Conservation (phyloP, 2,888 invertebrate species). For the Dendrolimus pini region DNA sequence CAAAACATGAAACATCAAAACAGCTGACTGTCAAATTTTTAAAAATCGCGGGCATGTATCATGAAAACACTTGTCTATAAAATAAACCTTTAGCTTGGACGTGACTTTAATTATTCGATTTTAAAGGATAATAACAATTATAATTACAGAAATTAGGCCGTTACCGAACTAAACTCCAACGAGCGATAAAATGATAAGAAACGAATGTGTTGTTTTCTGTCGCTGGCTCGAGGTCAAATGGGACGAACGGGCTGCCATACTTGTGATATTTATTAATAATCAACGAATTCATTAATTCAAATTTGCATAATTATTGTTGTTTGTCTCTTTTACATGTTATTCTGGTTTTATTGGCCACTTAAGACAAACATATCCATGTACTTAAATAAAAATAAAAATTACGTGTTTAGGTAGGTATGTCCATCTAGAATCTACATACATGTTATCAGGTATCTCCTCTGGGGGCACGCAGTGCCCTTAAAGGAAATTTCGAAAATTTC, state of each 20-base stretch:
- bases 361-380: too few species aligned
- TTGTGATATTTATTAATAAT: not conserved
- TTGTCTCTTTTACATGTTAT: not conserved
- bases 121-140: too few species aligned
- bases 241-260: slow-evolving; percentile 5
- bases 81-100: too few species aligned
- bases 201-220: slow-evolving; percentile 24
- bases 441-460: too few species aligned
- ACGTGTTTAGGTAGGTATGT: too few species aligned
- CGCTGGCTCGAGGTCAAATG: slow-evolving; percentile 36
- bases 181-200: slow-evolving; percentile 32
- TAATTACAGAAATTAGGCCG: too few species aligned
- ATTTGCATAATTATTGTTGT: not conserved
- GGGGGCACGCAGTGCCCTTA: too few species aligned
- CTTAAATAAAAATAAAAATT: too few species aligned
- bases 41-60: not conserved
- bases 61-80: too few species aligned
- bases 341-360: not conserved
- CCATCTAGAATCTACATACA: too few species aligned
- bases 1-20: not conserved
- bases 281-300: not conserved
- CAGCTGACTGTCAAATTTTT: slow-evolving; percentile 1
- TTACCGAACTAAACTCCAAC: slow-evolving; percentile 4
- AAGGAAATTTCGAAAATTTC: too few species aligned
- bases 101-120: too few species aligned